A percentile compares a stretch with the other conserved stretches of the same genome.
Evolutionary conservation across 2,888 invertebrate species (phyloP).

Genomic region (Drosophila fungiperda): DNA sequence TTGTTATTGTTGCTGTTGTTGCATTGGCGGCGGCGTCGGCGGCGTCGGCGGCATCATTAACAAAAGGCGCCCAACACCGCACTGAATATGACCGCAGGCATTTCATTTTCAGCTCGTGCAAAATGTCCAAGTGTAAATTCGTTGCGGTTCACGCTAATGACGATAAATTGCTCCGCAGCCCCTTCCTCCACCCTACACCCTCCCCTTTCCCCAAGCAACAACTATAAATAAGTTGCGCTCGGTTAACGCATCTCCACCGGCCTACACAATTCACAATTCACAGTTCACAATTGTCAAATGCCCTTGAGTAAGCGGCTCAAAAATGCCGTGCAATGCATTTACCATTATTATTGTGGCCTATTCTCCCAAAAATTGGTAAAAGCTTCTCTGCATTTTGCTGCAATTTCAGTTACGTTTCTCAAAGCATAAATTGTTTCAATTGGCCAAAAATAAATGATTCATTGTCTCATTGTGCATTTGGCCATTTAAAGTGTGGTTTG

Average conservation of each 20-base stretch:
- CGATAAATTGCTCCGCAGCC: slow-evolving; percentile 72
- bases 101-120: slow-evolving; percentile 74
- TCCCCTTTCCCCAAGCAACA: slow-evolving; percentile 16
- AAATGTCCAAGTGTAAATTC: slow-evolving; percentile 79
- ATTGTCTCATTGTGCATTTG: not conserved
- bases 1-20: slow-evolving; percentile 30
- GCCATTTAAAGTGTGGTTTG: not conserved
- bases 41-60: slow-evolving; percentile 53
- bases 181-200: not conserved
- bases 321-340: slow-evolving; percentile 53
- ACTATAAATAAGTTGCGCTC: slow-evolving; percentile 77
- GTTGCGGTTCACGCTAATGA: slow-evolving; percentile 70
- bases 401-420: not conserved
- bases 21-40: slow-evolving; percentile 18
- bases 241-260: slow-evolving; percentile 39
- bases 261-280: slow-evolving; percentile 28
- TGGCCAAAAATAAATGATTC: not conserved
- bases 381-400: too few relatives aligned
- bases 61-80: slow-evolving; percentile 50
- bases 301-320: slow-evolving; percentile 46
- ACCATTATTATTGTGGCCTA: not conserved
- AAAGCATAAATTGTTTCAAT: not conserved
- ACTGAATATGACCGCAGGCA: slow-evolving; percentile 65
- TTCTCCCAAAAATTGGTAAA: not conserved
- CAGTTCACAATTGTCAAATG: slow-evolving; percentile 22